Evolutionary conservation across 1,140 invertebrate genomes (phyloP).

Genomic region (Drosophila insularis): DNA sequence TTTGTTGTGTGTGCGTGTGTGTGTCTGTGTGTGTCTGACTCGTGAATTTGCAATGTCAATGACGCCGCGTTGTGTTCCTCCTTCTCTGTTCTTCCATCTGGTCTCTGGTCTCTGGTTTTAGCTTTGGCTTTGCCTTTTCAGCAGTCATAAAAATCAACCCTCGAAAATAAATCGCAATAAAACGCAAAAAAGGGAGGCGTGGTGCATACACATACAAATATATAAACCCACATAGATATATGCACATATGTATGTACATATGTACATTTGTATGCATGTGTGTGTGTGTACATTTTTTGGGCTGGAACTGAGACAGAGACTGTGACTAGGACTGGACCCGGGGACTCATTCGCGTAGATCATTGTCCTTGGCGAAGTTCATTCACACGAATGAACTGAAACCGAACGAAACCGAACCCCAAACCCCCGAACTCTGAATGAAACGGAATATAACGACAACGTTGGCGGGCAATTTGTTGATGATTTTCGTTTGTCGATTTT

Average conservation of each 20-base stretch:
- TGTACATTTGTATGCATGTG: not conserved
- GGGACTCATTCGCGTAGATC: slow-evolving; percentile 58
- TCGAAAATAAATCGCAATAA: slow-evolving; percentile 72
- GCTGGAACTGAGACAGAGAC: not conserved
- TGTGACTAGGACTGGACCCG: slow-evolving; percentile 9
- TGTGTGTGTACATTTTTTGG: slow-evolving; percentile 3
- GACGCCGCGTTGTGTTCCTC: slow-evolving; percentile 49
- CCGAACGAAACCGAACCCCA: not conserved
- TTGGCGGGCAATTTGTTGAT: slow-evolving; percentile 39
- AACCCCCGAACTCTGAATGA: not conserved
- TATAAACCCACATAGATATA: no score
- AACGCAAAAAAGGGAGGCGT: slow-evolving; percentile 44
- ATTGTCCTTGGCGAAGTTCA: slow-evolving; percentile 80
- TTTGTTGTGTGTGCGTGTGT: slow-evolving; percentile 22
- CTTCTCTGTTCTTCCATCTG: not conserved
- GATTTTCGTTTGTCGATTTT: slow-evolving; percentile 68
- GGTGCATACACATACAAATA: slow-evolving; percentile 8
- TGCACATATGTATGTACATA: no score
- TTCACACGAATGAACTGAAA: slow-evolving; percentile 48
- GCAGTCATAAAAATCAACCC: slow-evolving; percentile 74
- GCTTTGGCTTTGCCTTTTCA: slow-evolving; percentile 24
- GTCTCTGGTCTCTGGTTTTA: not conserved
- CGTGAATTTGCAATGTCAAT: slow-evolving; percentile 76
- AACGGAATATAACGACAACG: slow-evolving; percentile 4
- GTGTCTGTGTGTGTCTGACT: slow-evolving; percentile 30